Evolutionary conservation across 2,113 vertebrate species (phyloP), one percentile per base, ranked within the genome.

Genomic region (Salvelinus alpinus): DNA sequence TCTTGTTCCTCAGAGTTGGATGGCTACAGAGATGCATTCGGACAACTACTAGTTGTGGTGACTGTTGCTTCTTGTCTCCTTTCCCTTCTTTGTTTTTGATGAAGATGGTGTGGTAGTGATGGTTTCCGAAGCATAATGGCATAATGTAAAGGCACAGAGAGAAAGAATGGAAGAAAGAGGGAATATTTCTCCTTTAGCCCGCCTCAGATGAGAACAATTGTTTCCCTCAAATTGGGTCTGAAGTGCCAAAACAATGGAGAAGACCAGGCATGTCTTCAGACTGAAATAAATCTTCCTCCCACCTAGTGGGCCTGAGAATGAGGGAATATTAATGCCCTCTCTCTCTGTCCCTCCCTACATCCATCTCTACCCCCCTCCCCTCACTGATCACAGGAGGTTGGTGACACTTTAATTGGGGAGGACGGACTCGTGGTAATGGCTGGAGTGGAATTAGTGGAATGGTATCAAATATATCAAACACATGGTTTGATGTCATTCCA

Each of bases 51-150:
- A 12, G 62, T 67, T 25, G n/a, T 47, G 38, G 44, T 47, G 64
- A 62, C 64, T 6, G 59, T 18, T 60, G 59, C 11, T 24, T 54
- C 16, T 16, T 18, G 65, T 67, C n/a, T 51, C 62, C 7, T 16
- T 65, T 59, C 20, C 68, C n/a, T 59, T 18, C 48, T 68, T 60
- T 31, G 29, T 24, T 64, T 20, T 9, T 64, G 59, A 77, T 72
- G 70, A 51, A 14, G 69, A 13, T 20, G 14, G 70, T 16, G 29
- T 14, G 27, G 60, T 16, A 51, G n/a, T 8, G 69, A 65, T 54
- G 16, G 70, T 77, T 77, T 77, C 25, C 12, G 60, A 34, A 62
- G 69, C 24, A 27, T 65, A 71, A 18, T 64, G 18, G 4, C 59
- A 24, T 14, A 13, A 14, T 71, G 70, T 48, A 22, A 27, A 22